Conservation (phyloP, 2,888 invertebrate genomes). For the Adelognathus sp. region DNA sequence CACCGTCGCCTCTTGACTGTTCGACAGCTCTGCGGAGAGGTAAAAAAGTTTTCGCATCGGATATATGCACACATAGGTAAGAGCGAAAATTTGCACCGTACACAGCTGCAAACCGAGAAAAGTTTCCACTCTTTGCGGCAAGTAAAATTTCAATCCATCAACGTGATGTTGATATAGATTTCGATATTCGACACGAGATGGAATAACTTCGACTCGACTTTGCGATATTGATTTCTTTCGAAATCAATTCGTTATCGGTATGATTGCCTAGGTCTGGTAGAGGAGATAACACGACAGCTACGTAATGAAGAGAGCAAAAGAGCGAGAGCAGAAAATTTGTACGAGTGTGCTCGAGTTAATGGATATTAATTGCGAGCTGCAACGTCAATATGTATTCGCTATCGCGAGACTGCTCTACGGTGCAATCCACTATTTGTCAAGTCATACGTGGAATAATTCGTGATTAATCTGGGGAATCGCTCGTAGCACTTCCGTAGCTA, state of each 20-base stretch:
- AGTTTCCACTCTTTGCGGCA: background rate
- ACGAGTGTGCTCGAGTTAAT: background rate
- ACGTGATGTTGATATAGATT: constrained; percentile 45
- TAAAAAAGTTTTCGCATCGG: constrained; percentile 19
- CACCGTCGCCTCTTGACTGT: constrained; percentile 1
- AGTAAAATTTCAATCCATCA: constrained; percentile 49
- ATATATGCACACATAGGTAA: too few relatives aligned
- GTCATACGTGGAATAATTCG: constrained; percentile 34
- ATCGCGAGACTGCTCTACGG: too few relatives aligned
- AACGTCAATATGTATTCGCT: background rate
- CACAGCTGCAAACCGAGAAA: background rate
- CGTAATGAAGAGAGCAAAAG: too few relatives aligned
- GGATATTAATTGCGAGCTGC: background rate
- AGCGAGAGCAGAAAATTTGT: too few relatives aligned
- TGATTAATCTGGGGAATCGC: background rate
- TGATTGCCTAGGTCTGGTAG: too few relatives aligned
- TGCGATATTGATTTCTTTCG: background rate
- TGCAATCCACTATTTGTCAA: constrained; percentile 40
- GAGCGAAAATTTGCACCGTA: background rate
- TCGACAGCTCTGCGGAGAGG: constrained; percentile 20
- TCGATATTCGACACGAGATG: too few relatives aligned
- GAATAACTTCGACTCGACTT: constrained; percentile 51
- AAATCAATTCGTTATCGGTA: background rate
- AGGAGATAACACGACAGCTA: too few relatives aligned
- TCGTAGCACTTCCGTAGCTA: constrained; percentile 10